Evolutionary conservation across 2,888 invertebrate species (phyloP).

Genomic region (Parnassius orleans): DNA sequence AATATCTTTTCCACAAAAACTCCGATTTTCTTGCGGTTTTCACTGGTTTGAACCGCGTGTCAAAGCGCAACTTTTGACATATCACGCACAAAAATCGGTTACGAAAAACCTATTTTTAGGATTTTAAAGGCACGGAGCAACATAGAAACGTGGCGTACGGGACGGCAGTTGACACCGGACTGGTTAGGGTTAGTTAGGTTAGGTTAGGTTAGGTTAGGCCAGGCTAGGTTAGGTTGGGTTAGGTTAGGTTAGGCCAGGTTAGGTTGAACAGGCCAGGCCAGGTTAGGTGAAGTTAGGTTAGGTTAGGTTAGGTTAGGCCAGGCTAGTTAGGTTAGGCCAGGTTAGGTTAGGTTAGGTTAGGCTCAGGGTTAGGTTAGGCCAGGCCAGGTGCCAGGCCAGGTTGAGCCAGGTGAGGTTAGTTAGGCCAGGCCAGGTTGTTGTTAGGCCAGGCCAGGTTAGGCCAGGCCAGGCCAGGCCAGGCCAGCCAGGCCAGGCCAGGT

Average conservation of each 20-base stretch:
- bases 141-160: too few relatives aligned
- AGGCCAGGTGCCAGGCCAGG: conserved; percentile 34
- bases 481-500: conserved; percentile 27
- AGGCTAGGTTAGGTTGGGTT: conserved; percentile 36
- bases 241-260: background rate
- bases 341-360: conserved; percentile 36
- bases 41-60: too few relatives aligned
- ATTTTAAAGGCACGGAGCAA: too few relatives aligned
- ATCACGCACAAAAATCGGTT: too few relatives aligned
- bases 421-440: conserved; percentile 26
- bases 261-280: too few relatives aligned
- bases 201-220: conserved; percentile 26
- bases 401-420: conserved; percentile 24
- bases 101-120: too few relatives aligned
- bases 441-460: conserved; percentile 29
- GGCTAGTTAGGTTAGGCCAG: conserved; percentile 32
- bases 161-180: too few relatives aligned
- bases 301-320: conserved; percentile 32
- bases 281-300: conserved; percentile 24
- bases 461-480: conserved; percentile 33
- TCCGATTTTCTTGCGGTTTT: too few relatives aligned
- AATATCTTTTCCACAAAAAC: too few relatives aligned
- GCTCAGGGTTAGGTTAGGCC: conserved; percentile 26
- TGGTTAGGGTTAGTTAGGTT: conserved; percentile 32
- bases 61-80: too few relatives aligned